Percentiles rank a stretch among this genome's conserved stretches.
Conservation (phyloP, 2,888 invertebrate species). For the Germaria angustata region DNA sequence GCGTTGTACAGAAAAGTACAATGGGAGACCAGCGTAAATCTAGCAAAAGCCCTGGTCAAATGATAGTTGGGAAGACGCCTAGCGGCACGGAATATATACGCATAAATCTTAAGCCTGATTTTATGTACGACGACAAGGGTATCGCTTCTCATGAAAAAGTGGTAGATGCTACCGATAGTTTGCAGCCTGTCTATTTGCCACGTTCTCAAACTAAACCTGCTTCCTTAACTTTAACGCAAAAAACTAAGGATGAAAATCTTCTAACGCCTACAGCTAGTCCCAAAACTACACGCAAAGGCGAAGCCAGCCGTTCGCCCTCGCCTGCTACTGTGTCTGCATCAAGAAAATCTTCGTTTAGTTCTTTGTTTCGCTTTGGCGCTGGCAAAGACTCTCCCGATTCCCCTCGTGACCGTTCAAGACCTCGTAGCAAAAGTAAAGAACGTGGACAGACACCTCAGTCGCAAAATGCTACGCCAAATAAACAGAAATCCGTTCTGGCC, state of each 20-base stretch:
- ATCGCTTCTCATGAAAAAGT: slow-evolving; percentile 79
- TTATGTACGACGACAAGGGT: slow-evolving; percentile 84
- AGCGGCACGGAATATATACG: slow-evolving; percentile 82
- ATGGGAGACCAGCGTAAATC: slow-evolving; percentile 74
- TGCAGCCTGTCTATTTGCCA: slow-evolving; percentile 73
- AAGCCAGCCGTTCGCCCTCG: slow-evolving; percentile 83
- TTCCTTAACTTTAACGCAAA: slow-evolving; percentile 81
- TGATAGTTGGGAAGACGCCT: slow-evolving; percentile 78
- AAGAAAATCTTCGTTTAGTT: slow-evolving; percentile 90
- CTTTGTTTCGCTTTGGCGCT: slow-evolving; percentile 82
- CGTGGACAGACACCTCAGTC: slow-evolving; percentile 79
- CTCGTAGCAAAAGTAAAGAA: slow-evolving; percentile 85
- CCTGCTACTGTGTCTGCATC: slow-evolving; percentile 85
- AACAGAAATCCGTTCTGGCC: slow-evolving; percentile 85
- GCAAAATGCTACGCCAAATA: slow-evolving; percentile 83
- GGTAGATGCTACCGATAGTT: slow-evolving; percentile 74
- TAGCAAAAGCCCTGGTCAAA: slow-evolving; percentile 77
- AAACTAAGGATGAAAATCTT: slow-evolving; percentile 76
- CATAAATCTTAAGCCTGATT: slow-evolving; percentile 87
- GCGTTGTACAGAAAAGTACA: slow-evolving; percentile 53
- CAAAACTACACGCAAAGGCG: slow-evolving; percentile 78
- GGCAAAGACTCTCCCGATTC: slow-evolving; percentile 82
- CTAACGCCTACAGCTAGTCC: slow-evolving; percentile 81
- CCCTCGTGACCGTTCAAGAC: slow-evolving; percentile 79
- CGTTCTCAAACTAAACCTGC: slow-evolving; percentile 82